Evolutionary conservation across 2,113 vertebrate genomes (phyloP).

Genomic region (Oncorhynchus clarkii): DNA sequence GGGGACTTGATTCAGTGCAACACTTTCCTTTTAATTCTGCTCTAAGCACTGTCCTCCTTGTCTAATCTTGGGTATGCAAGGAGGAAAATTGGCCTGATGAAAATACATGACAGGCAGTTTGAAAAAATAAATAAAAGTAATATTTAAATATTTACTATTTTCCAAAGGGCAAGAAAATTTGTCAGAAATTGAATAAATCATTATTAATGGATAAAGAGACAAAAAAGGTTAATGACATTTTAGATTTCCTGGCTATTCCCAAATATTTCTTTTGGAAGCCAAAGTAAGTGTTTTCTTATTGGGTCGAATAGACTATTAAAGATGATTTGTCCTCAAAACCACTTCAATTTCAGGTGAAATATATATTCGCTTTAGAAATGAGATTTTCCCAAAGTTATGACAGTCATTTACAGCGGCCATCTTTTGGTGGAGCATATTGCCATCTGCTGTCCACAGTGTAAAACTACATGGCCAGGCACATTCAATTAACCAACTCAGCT

Average conservation of each 20-base stretch:
- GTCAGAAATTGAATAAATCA: not conserved
- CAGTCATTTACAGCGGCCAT: not conserved
- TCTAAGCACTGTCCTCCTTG: not conserved
- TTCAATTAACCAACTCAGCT: too few species aligned
- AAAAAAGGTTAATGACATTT: not conserved
- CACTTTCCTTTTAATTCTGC: slow-evolving; percentile 3
- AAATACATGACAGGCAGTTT: not conserved
- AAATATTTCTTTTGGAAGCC: not conserved
- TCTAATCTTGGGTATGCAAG: not conserved
- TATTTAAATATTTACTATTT: not conserved
- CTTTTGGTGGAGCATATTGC: slow-evolving; percentile 16
- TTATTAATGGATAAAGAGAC: not conserved
- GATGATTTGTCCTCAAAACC: not conserved
- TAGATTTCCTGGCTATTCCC: not conserved
- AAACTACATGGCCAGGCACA: slow-evolving; percentile 26
- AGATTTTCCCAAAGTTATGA: not conserved
- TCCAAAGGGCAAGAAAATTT: not conserved
- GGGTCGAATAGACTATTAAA: not conserved
- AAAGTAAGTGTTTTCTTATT: not conserved
- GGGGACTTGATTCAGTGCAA: not conserved
- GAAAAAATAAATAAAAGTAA: too few species aligned
- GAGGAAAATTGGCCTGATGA: not conserved
- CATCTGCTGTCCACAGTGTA: slow-evolving; percentile 46
- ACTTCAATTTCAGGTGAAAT: too few species aligned
- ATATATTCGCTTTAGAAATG: not conserved